Base-by-base conservation (phyloP, 1,140 invertebrate genomes). In the Drosophila sulfurigaster region DNA sequence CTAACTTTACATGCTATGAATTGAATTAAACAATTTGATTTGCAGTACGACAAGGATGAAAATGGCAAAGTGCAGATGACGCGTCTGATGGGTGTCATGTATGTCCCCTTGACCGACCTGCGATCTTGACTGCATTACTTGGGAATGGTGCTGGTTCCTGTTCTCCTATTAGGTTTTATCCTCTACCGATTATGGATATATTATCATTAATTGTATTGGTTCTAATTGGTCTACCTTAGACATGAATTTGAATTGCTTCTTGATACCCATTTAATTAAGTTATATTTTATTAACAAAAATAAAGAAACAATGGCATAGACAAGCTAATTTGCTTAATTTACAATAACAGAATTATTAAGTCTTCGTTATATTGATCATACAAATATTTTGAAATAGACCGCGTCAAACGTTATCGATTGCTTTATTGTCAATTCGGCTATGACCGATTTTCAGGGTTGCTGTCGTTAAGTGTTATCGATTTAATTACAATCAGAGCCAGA, bases 51-150 rank as follows among this genome's bases (percentile, higher is more conserved):
- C 91, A 99, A 99, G 93, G 93, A 95, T 38, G 72, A 91, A 3
- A 96, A 98, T 93, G 98, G 98, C 8, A 94, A 95, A 48, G 94
- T 99, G 10, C 94, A 94, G n/a, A 94, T 95, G 56, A 96, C 95
- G 81, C 94, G 95, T 13, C 93, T 99, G 0, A 99, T 99, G 97
- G 97, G 97, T 35, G 99, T 99, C 0, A 96, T 99, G 57, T 99
- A 99, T 93, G 99, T 99, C 25, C 99, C 99, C 1, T 94, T 99
- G 11, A 99, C 99, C 3, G 98, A 99, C 92, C 72, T 93, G 15
- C 79, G 78, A 7, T 82, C 91, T 58, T 92, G 91, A 92, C 81
- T 83, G 30, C 66, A 71, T 25, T 30, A 38, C 20, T 15, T 65
- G 3, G 65, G 65, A 56, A 62, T 41, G 28, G 48, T 15, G 11